phyloP scores from a whole-genome alignment of 2,113 vertebrate species.

The Heloderma charlesbogerti region DNA sequence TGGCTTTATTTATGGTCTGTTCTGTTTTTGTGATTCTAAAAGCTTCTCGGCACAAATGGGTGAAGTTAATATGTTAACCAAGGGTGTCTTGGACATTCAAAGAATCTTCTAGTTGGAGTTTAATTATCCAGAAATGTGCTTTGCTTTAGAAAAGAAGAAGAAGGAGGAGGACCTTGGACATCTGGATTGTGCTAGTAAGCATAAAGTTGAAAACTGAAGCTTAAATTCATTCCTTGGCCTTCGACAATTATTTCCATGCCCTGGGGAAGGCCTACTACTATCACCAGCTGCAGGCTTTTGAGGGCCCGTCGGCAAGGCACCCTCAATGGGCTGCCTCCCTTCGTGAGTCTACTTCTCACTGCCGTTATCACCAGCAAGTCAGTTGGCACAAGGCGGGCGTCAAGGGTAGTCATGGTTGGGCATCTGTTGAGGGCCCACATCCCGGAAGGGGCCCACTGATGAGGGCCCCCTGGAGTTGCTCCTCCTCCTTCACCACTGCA shows the following conservation, averaged over 20 bases:
- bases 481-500: too few species aligned
- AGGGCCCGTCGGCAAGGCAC: background rate
- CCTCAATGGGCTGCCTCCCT: too few species aligned
- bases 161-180: background rate
- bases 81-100: background rate
- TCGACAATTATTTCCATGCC: background rate
- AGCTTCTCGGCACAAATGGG: background rate
- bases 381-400: too few species aligned
- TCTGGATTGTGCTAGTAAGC: background rate
- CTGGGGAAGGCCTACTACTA: background rate
- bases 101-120: background rate
- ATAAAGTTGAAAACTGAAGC: background rate
- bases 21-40: background rate
- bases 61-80: background rate
- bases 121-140: background rate
- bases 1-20: background rate
- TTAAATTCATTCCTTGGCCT: background rate
- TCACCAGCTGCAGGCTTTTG: too few species aligned
- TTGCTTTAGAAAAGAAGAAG: too few species aligned
- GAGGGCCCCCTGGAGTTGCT: too few species aligned
- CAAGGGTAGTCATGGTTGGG: too few species aligned
- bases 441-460: too few species aligned
- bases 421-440: too few species aligned
- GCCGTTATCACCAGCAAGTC: too few species aligned
- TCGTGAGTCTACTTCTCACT: too few species aligned